These are phyloP conservation scores for Pardosa pseudoannulata DNA, from an alignment of 2,888 invertebrate species.

Conservation along the genomic window DNA sequence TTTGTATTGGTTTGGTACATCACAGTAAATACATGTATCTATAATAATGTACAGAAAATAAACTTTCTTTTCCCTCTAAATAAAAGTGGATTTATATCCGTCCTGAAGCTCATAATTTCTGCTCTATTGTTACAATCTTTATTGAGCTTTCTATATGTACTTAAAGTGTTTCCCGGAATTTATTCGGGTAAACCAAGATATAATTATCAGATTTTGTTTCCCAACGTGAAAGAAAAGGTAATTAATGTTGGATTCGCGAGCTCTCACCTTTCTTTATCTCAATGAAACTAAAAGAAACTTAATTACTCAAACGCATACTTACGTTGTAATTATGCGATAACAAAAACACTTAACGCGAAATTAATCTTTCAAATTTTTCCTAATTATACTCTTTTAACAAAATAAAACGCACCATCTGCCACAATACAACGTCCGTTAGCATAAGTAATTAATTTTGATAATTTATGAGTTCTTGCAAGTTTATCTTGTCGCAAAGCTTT, in stretches of 20 bases:
- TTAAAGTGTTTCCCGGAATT: too few species aligned
- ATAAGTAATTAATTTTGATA: not conserved
- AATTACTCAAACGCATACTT: not conserved
- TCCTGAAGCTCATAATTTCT: too few species aligned
- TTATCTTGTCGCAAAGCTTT: too few species aligned
- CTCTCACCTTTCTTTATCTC: not conserved
- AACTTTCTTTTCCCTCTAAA: too few species aligned
- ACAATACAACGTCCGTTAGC: not conserved
- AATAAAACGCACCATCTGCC: not conserved
- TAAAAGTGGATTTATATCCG: too few species aligned
- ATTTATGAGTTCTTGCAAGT: not conserved
- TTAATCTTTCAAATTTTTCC: not conserved
- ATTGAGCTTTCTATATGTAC: too few species aligned
- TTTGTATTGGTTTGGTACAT: too few species aligned
- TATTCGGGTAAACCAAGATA: not conserved
- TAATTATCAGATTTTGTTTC: not conserved
- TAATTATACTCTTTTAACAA: not conserved
- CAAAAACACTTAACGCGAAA: conserved; percentile 9
- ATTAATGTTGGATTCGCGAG: not conserved
- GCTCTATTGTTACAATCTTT: too few species aligned
- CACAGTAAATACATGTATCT: too few species aligned
- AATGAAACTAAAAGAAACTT: not conserved
- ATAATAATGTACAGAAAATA: too few species aligned
- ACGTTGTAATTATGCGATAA: not conserved
- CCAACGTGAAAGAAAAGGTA: not conserved